Conservation (phyloP, 2,888 invertebrate genomes). For the Plemyria rubiginata region DNA sequence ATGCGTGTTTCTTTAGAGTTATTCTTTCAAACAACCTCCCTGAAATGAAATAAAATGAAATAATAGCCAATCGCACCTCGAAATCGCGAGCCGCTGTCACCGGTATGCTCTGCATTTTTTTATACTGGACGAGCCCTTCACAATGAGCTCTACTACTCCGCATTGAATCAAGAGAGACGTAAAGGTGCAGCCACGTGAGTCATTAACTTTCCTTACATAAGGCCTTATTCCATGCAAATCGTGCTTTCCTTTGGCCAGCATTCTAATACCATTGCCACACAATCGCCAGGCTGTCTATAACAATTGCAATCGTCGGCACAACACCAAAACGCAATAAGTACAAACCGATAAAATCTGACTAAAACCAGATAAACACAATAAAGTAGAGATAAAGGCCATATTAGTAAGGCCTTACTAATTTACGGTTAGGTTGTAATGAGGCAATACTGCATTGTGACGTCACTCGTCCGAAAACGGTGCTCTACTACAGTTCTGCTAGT, state of each 20-base stretch:
- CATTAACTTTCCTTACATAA: not conserved
- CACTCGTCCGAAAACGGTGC: slow-evolving; percentile 66
- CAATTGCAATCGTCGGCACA: slow-evolving; percentile 24
- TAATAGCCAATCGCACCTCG: too few species aligned
- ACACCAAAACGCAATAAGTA: slow-evolving; percentile 31
- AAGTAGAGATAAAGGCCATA: slow-evolving; percentile 38
- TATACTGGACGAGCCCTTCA: too few species aligned
- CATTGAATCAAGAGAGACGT: too few species aligned
- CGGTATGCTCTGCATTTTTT: too few species aligned
- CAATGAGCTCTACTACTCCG: too few species aligned
- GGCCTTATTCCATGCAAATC: not conserved
- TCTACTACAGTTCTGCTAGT: slow-evolving; percentile 29
- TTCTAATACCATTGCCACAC: slow-evolving; percentile 19
- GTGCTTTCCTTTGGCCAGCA: slow-evolving; percentile 13
- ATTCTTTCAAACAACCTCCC: too few species aligned
- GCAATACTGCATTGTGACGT: slow-evolving; percentile 65
- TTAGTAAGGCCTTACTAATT: slow-evolving; percentile 46
- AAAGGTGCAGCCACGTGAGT: not conserved
- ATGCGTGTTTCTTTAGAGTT: too few species aligned
- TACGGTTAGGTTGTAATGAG: slow-evolving; percentile 61
- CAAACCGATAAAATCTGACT: slow-evolving; percentile 24
- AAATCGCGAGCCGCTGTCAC: too few species aligned
- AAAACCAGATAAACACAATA: slow-evolving; percentile 37
- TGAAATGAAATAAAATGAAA: too few species aligned
- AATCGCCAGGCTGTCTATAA: slow-evolving; percentile 20